A percentile compares a stretch with the other conserved stretches of the same genome.
Conservation (phyloP, 2,113 vertebrate species). For the Xiphorhynchus elegans region DNA sequence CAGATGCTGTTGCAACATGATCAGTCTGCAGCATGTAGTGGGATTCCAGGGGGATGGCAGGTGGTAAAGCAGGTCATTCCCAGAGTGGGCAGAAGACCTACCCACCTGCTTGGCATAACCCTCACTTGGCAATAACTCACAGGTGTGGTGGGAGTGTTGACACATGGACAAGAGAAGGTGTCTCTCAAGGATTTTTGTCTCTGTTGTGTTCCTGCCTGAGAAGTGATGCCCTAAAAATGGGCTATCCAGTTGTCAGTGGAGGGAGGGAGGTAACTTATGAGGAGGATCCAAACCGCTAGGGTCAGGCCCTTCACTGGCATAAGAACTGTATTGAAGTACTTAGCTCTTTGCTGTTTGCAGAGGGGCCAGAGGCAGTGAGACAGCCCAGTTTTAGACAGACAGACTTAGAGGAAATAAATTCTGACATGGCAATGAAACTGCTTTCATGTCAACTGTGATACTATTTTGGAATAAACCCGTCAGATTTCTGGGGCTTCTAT, state of each 20-base stretch:
- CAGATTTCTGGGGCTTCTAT: neutral
- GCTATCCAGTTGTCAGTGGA: neutral
- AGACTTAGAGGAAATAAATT: neutral
- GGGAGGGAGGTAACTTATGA: neutral
- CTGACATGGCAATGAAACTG: neutral
- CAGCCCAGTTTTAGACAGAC: accelerated
- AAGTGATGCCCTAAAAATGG: neutral
- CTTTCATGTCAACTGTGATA: neutral
- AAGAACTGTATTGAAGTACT: accelerated
- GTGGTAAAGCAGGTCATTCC: neutral
- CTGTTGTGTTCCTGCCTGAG: neutral
- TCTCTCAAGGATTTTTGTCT: neutral
- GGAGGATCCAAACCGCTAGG: neutral
- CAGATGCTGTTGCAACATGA: neutral
- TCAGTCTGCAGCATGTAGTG: neutral
- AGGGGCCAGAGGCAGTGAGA: neutral
- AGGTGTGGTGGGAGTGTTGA: neutral
- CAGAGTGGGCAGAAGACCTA: neutral
- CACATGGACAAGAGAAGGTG: neutral
- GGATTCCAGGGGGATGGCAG: neutral
- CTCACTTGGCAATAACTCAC: neutral
- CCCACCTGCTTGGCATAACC: neutral
- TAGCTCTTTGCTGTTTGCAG: neutral
- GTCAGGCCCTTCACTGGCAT: neutral
- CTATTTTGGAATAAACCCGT: neutral